phyloP scores from a whole-genome alignment of 2,888 invertebrate species.

The Teinopalpus imperialis region DNA sequence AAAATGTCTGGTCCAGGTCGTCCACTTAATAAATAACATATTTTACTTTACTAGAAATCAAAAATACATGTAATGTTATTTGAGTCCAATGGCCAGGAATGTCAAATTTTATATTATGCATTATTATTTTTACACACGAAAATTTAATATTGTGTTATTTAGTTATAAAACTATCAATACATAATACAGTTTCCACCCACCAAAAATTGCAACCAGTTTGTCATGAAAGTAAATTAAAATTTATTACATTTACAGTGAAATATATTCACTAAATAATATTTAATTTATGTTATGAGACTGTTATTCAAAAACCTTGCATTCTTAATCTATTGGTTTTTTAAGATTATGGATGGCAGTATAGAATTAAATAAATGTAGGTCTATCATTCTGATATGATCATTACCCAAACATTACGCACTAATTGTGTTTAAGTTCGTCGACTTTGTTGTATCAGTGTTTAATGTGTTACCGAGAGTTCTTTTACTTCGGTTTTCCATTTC shows the following conservation, averaged over 20 bases:
- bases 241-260: neutral
- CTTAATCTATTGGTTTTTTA: neutral
- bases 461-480: too few species aligned
- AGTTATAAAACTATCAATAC: too few species aligned
- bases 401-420: slow-evolving; percentile 4
- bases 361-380: slow-evolving; percentile 5
- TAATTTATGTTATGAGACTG: neutral
- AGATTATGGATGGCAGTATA: neutral
- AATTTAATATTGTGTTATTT: too few species aligned
- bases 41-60: too few species aligned
- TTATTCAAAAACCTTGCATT: slow-evolving; percentile 7
- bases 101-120: too few species aligned
- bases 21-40: too few species aligned
- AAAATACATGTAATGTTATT: too few species aligned
- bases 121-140: too few species aligned
- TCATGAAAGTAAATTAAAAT: neutral
- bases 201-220: slow-evolving; percentile 7
- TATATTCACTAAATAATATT: neutral
- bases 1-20: too few species aligned
- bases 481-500: slow-evolving; percentile 41
- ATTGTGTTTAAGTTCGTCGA: neutral
- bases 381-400: neutral
- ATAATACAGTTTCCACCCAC: too few species aligned
- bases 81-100: too few species aligned
- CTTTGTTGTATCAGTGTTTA: slow-evolving; percentile 17